Base-by-base conservation (phyloP, 2,888 invertebrate species). In the Dastarcus helophoroides region DNA sequence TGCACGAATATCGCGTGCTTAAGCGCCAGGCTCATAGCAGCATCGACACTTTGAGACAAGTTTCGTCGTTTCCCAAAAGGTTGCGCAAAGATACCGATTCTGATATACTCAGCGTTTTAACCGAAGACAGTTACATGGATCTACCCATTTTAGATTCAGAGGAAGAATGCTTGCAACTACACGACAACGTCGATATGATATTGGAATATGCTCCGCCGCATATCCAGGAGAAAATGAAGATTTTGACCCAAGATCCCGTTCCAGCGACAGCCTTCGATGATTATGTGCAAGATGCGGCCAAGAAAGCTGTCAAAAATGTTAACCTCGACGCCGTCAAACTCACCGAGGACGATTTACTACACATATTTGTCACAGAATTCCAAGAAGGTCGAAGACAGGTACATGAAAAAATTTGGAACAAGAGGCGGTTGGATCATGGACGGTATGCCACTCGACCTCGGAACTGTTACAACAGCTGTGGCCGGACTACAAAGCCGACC, bases 361-460 rank as follows among this genome's bases (percentile, higher is more conserved):
- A 57, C 35, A 59, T 64, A 49, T 47, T 73, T 11, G 43, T 48
- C 35, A 5, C 56, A 48, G 19, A 43, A 52, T 5, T 54, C 73
- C 28, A 50, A 47, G 39, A 40, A 43, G 22, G 51, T 64, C 22
- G 68, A 71, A 42, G 45, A 48, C 14, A 42, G 56, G 36, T 46
- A 51, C 35, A 39, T 51, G 41, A 39, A 53, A 43, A 31, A 47
- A 31, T 51, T 58, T 29, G 46, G 53, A 33, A 64, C 36, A 14
- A 36, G 33, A 47, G 66, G 68, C 11, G 71, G 70, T 41, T 78
- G 69, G 64, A 65, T 78, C 37, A 56, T 78, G 30, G 76, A 76
- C 47, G 73, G 67, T 1, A 67, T 75, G 53, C 63, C 68, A 13
- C 49, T 65, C 12, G 62, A 71, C 39, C 37, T 62, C 8, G 63